These are phyloP conservation scores for Bombus waltoni DNA, from an alignment of 1,140 invertebrate species.

Conservation along the genomic window DNA sequence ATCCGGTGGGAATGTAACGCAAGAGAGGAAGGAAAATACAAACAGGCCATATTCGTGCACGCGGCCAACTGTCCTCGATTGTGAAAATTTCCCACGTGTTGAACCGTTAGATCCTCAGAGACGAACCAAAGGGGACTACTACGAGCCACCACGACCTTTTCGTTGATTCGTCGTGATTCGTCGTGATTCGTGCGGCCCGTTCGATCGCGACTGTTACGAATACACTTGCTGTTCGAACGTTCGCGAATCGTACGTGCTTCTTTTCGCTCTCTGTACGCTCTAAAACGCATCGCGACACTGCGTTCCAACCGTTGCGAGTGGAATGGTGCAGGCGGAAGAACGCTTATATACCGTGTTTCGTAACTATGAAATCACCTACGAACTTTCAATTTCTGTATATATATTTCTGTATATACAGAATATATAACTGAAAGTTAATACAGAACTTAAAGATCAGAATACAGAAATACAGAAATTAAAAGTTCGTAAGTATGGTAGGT, in stretches of 20 bases:
- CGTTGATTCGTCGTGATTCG: not conserved
- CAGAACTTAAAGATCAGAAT: too few species aligned
- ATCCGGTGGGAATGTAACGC: not conserved
- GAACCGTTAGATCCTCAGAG: conserved; percentile 39
- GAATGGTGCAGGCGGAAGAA: too few species aligned
- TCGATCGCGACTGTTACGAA: conserved; percentile 22
- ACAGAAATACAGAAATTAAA: too few species aligned
- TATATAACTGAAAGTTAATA: too few species aligned
- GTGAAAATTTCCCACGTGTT: conserved; percentile 60
- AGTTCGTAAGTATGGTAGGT: too few species aligned
- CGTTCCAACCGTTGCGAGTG: too few species aligned
- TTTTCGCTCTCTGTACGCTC: not conserved
- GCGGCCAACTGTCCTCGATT: conserved; percentile 23
- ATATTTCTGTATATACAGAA: too few species aligned
- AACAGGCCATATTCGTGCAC: conserved; percentile 1
- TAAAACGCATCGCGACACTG: too few species aligned
- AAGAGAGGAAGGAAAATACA: conserved; percentile 49
- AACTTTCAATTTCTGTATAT: too few species aligned
- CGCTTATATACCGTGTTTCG: too few species aligned
- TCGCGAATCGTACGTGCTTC: not conserved
- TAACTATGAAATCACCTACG: too few species aligned
- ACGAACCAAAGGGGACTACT: not conserved
- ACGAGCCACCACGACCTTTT: conserved; percentile 22
- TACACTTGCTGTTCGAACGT: not conserved
- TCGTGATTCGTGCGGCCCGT: not conserved